A percentile compares a stretch with the other conserved stretches of the same genome.
These are phyloP conservation scores for Nyleta sp. DNA, from an alignment of 2,888 invertebrate genomes.

Conservation along the genomic window DNA sequence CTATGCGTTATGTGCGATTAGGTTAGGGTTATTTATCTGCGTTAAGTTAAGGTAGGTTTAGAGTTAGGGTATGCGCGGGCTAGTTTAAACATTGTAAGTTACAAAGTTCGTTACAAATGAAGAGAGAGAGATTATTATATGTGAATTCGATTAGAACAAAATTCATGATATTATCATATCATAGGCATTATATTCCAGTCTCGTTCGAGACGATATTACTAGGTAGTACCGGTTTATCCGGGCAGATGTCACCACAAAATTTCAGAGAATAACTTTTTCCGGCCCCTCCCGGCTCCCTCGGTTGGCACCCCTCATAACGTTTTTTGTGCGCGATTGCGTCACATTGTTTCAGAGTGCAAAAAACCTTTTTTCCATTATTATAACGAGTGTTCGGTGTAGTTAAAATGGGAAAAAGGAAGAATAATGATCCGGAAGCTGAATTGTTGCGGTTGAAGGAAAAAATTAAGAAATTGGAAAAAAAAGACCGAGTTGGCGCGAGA, in stretches of 20 bases:
- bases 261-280: background rate
- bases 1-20: no score
- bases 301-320: background rate
- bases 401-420: background rate
- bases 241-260: slow-evolving; percentile 10
- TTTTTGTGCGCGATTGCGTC: slow-evolving; percentile 1
- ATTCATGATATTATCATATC: no score
- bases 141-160: no score
- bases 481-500: no score
- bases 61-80: no score
- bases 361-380: background rate
- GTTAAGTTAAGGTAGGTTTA: no score
- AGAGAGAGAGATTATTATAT: no score
- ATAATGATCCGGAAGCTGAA: no score
- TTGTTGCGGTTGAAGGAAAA: background rate
- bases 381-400: background rate
- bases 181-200: background rate
- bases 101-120: no score
- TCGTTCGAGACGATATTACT: slow-evolving; percentile 4
- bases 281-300: background rate
- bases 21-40: no score
- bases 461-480: no score
- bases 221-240: slow-evolving; percentile 8
- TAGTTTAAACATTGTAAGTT: no score
- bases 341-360: background rate